Conservation (phyloP, 2,888 invertebrate species). For the Ypsolopha sequella region DNA sequence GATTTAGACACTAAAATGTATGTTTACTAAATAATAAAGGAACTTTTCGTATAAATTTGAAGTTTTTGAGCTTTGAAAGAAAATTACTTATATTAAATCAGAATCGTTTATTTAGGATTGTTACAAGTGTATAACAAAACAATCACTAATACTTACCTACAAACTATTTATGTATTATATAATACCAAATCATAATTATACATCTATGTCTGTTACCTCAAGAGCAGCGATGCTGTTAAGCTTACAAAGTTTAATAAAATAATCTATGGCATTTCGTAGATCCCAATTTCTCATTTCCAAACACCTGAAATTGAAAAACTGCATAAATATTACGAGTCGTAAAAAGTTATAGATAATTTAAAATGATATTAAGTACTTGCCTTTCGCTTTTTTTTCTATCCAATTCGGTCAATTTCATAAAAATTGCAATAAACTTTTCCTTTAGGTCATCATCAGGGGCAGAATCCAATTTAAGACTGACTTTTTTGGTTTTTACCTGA, state of each 20-base stretch:
- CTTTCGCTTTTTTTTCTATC: conserved; percentile 29
- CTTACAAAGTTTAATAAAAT: conserved; percentile 22
- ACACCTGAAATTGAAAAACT: conserved; percentile 59
- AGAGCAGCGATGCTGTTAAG: background rate
- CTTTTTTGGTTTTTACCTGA: conserved; percentile 29
- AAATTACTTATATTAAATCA: too few species aligned
- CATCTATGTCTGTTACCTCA: background rate
- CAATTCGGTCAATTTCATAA: conserved; percentile 41
- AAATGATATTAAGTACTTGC: conserved; percentile 20
- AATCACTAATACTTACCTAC: too few species aligned
- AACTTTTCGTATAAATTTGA: too few species aligned
- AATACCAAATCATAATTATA: background rate
- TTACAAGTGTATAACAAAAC: too few species aligned
- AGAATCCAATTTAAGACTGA: conserved; percentile 34
- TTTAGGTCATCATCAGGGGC: conserved; percentile 38
- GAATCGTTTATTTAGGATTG: too few species aligned
- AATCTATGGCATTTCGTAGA: conserved; percentile 46
- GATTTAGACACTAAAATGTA: background rate
- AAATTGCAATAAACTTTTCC: conserved; percentile 31
- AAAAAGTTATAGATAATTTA: background rate
- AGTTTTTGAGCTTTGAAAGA: too few species aligned
- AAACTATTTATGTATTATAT: too few species aligned
- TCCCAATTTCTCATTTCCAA: conserved; percentile 76
- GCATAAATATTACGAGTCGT: background rate
- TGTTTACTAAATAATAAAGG: too few species aligned